Base-by-base conservation (phyloP, 1,140 invertebrate genomes). In the Ceratosolen fusciceps region DNA sequence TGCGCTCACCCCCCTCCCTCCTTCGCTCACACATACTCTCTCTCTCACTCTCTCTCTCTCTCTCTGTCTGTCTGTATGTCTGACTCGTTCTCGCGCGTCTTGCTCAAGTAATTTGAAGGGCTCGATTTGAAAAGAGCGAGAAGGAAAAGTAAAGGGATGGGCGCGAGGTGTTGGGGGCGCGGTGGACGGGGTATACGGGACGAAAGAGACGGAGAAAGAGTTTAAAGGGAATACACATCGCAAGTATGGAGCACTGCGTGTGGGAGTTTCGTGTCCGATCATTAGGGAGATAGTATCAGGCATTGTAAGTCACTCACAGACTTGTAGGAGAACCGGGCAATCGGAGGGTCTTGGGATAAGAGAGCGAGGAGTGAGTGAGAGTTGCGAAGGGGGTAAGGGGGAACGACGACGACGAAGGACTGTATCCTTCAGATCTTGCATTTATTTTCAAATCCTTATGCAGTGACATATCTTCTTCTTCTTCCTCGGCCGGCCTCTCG, bases 201-300 rank as follows among this genome's bases (percentile, higher is more conserved):
- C 49, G 12, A 52, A 19, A 19, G 9, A 52, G 49, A 52, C 49
- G 19, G 14, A 52, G 49, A 52, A 52, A 52, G 49, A 19, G 14
- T 52, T 52, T 52, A 52, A 52, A 52, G 12, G 12, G 49, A 52
- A 52, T 52, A 52, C 19, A 21, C 34, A 14, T 47, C 14, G 67
- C 21, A 56, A 24, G 54, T 24, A n/a, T 56, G 10, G 5, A 56
- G 16, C 29, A 73, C 62, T 80, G 73, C 82, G 85, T 85, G 85
- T 87, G 85, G 85, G 83, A 86, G 85, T 87, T 85, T 84, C 87
- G 82, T 88, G 88, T 87, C 84, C 83, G 84, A 88, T 88, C 87
- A 87, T 89, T 88, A 88, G 87, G 82, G 83, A 88, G 87, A 89
- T 89, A 77, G 81, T 88, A 88, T 89, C 87, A 77, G 75, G 65